Conservation (phyloP, 2,888 invertebrate genomes). For the Oligia latruncula region DNA sequence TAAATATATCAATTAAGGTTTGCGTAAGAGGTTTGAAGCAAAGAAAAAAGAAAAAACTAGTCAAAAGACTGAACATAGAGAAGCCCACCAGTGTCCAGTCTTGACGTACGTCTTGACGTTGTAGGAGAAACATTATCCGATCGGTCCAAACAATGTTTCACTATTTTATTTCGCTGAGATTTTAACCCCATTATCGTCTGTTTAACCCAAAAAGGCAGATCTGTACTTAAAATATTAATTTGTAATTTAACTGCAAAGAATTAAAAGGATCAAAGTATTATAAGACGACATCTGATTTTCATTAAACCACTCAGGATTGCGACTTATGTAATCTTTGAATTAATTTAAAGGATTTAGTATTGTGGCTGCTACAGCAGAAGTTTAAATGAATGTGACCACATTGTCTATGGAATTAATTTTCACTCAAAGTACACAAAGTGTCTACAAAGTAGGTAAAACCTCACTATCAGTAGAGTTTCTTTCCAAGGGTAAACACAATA, state of each 20-base stretch:
- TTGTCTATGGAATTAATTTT: background rate
- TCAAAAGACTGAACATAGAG: background rate
- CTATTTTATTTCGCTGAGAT: background rate
- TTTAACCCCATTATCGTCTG: background rate
- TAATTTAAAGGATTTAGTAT: constrained; percentile 40
- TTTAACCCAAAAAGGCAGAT: background rate
- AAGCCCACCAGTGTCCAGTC: background rate
- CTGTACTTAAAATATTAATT: constrained; percentile 24
- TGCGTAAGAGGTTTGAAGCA: background rate
- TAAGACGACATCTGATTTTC: constrained; percentile 51
- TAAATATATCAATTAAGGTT: background rate
- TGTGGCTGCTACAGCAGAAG: constrained; percentile 12
- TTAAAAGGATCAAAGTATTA: constrained; percentile 49
- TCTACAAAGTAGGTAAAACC: background rate
- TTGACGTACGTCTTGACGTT: background rate
- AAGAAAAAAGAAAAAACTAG: too few relatives aligned
- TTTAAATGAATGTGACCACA: constrained; percentile 12
- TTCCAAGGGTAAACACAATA: constrained; percentile 20
- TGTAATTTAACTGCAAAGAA: constrained; percentile 35
- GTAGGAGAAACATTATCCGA: background rate
- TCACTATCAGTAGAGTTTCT: background rate
- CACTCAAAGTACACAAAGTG: background rate
- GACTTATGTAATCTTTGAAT: constrained; percentile 32
- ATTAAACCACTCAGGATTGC: constrained; percentile 41
- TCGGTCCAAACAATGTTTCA: background rate